Percentiles rank a stretch among this genome's conserved stretches.
These are phyloP conservation scores for Dione vanillae DNA, from an alignment of 2,888 invertebrate genomes.

Conservation along the genomic window DNA sequence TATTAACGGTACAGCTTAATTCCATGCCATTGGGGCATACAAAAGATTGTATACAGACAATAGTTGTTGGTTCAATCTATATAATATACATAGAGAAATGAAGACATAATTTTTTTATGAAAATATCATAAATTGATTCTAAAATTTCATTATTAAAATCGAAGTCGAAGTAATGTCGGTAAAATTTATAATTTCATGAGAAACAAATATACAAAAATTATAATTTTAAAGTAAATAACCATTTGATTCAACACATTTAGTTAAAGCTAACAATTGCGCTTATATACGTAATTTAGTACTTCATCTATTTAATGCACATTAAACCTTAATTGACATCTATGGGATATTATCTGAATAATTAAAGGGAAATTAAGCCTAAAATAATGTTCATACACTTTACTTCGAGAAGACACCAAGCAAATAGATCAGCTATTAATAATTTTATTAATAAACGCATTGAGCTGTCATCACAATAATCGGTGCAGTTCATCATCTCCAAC, in stretches of 20 bases:
- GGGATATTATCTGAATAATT: background rate
- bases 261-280: too few species aligned
- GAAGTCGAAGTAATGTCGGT: too few species aligned
- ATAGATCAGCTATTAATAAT: conserved; percentile 35
- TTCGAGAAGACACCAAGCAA: conserved; percentile 29
- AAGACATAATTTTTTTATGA: too few species aligned
- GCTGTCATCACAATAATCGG: conserved; percentile 44
- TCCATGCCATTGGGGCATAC: background rate
- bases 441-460: conserved; percentile 43
- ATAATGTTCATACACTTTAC: conserved; percentile 11
- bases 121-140: too few species aligned
- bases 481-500: conserved; percentile 39
- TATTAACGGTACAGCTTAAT: conserved; percentile 2
- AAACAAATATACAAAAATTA: too few species aligned
- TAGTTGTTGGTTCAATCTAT: background rate
- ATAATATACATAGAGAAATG: too few species aligned
- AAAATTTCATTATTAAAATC: too few species aligned
- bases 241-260: too few species aligned
- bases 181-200: too few species aligned
- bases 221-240: too few species aligned
- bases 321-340: background rate
- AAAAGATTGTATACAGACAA: background rate
- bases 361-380: background rate
- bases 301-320: background rate
- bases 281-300: background rate